Evolutionary conservation across 2,113 vertebrate genomes (phyloP).

Genomic region (Ptilorrhoa leucosticta): DNA sequence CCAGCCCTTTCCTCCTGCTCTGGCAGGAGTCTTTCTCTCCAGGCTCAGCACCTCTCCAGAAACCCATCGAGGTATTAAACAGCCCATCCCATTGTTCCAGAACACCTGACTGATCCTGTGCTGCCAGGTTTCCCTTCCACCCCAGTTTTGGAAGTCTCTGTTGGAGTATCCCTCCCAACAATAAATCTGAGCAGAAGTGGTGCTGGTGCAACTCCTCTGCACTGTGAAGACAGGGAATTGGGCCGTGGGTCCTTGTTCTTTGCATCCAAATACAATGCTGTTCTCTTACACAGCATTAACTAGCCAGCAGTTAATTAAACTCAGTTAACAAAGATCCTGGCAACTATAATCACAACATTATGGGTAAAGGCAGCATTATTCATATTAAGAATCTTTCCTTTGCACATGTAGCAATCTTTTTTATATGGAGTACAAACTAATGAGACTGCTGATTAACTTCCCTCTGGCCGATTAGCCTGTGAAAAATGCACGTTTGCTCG

Average conservation of each 20-base stretch:
- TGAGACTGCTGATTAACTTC: background rate
- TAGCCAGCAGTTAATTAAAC: background rate
- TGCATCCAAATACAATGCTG: background rate
- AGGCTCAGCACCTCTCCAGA: background rate
- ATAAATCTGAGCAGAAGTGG: background rate
- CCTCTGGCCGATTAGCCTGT: background rate
- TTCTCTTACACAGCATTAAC: background rate
- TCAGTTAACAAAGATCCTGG: background rate
- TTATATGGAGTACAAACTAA: background rate
- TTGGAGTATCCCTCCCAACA: accelerated
- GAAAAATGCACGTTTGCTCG: background rate
- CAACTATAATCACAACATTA: background rate
- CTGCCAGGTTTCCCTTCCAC: background rate
- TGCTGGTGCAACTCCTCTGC: background rate
- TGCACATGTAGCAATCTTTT: background rate
- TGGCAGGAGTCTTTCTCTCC: background rate
- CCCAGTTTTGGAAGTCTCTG: accelerated
- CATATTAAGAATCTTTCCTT: background rate
- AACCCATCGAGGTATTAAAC: background rate
- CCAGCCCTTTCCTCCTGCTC: background rate
- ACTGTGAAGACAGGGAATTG: background rate
- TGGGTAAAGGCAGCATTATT: background rate
- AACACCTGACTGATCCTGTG: background rate
- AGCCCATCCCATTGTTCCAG: background rate
- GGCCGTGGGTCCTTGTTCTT: background rate